A percentile compares a stretch with the other conserved stretches of the same genome.
Conservation (phyloP, 2,888 invertebrate genomes). For the Noctua pronuba region DNA sequence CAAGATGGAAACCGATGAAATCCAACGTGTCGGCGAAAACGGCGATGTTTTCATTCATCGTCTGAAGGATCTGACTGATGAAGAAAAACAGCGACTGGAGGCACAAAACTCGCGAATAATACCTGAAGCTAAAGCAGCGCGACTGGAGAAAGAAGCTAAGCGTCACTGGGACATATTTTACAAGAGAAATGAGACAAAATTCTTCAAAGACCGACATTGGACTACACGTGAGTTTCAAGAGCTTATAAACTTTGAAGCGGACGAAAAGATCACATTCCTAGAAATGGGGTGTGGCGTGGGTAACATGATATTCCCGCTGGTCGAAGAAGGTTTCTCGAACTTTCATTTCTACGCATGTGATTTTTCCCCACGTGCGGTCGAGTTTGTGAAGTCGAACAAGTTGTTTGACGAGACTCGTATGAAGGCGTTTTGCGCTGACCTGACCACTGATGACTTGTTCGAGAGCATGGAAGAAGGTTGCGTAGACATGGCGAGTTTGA, state of each 20-base stretch:
- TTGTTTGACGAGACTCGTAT: conserved; percentile 92
- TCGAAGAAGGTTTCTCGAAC: conserved; percentile 93
- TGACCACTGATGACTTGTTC: conserved; percentile 93
- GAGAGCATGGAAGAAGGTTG: conserved; percentile 85
- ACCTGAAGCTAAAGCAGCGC: conserved; percentile 93
- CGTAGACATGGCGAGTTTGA: conserved; percentile 96
- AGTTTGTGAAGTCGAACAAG: conserved; percentile 94
- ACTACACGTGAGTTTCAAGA: conserved; percentile 98
- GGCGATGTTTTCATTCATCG: conserved; percentile 82
- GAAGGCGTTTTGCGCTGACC: conserved; percentile 95
- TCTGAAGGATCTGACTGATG: conserved; percentile 89
- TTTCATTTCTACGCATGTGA: conserved; percentile 96
- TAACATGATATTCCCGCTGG: conserved; percentile 97
- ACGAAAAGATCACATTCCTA: conserved; percentile 91
- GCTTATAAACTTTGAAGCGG: conserved; percentile 90
- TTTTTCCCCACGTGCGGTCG: conserved; percentile 97
- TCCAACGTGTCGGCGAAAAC: conserved; percentile 66
- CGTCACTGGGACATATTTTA: conserved; percentile 99
- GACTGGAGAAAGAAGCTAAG: conserved; percentile 95
- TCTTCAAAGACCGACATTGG: conserved; percentile 99
- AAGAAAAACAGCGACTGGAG: conserved; percentile 91
- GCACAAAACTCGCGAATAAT: conserved; percentile 91
- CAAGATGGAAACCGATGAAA: conserved; percentile 84
- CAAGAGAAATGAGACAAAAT: conserved; percentile 97
- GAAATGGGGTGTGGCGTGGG: conserved; percentile 99